Percentiles rank a stretch among this genome's conserved stretches.
Evolutionary conservation across 2,888 invertebrate genomes (phyloP).

Genomic region (Diaperis boleti): DNA sequence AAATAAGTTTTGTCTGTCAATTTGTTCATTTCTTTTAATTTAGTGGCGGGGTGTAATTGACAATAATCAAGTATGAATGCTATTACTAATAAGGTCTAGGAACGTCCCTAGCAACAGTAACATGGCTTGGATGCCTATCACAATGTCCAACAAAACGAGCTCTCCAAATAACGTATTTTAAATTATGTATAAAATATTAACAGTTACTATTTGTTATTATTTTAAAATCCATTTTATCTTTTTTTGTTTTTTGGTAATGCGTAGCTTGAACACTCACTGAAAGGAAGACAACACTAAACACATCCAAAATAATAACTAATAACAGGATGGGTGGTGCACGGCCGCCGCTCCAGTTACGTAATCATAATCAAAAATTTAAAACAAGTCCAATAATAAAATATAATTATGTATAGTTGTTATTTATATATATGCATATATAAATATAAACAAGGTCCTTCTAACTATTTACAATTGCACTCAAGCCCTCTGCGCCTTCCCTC

Average conservation of each 20-base stretch:
- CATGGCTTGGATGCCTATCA: conserved; percentile 67
- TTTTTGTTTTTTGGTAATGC: conserved; percentile 65
- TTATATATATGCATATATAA: conserved; percentile 68
- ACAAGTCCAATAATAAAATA: conserved; percentile 65
- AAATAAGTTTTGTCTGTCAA: conserved; percentile 72
- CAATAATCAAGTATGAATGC: conserved; percentile 67
- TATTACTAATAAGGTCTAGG: conserved; percentile 65
- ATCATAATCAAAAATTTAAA: conserved; percentile 52
- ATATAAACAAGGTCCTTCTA: conserved; percentile 74
- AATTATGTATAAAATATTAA: conserved; percentile 69
- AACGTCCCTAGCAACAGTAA: conserved; percentile 66
- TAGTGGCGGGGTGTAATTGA: conserved; percentile 67
- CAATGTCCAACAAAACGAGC: conserved; percentile 68
- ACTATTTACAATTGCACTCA: conserved; percentile 68
- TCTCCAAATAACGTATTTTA: conserved; percentile 67
- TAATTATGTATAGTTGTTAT: conserved; percentile 61
- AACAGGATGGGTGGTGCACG: conserved; percentile 33
- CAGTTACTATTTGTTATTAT: conserved; percentile 64
- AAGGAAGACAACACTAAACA: conserved; percentile 67
- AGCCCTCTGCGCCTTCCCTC: conserved; percentile 61
- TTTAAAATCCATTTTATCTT: conserved; percentile 41
- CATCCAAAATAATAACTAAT: conserved; percentile 48
- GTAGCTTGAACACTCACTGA: conserved; percentile 66
- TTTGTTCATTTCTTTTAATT: conserved; percentile 64
- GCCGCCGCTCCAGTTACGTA: conserved; percentile 33